Base-by-base conservation (phyloP, 2,797 vertebrate species). In the Tapera naevia region DNA sequence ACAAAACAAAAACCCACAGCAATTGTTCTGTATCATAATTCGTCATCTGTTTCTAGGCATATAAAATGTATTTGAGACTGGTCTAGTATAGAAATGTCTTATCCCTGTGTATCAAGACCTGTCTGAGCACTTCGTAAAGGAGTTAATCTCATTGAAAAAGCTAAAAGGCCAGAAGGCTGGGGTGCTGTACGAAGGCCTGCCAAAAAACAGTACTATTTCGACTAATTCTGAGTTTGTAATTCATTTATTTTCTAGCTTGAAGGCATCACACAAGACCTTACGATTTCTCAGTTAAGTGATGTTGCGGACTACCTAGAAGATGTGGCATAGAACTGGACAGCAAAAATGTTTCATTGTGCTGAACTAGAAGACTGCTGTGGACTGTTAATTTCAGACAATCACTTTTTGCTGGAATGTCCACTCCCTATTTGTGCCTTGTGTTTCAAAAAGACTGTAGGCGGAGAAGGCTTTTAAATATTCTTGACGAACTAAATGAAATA, bases 241-340 rank as follows among this genome's bases (percentile, higher is more conserved):
- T 91, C 45, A 14, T 84, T 87, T 94, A 22, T 95, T 82, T 97
- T 94, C 60, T 88, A 99, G 99, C 96, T 98, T 6, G 99, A 99
- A 32, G 98, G 98, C 74, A 94, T 98, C 95, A 99, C 99, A 0
- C 98, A 98, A 97, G 99, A 99, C 96, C 94, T 98, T 69, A 99
- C 98, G 27, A 72, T 98, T 61, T 99, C 99, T 45, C 99, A 99
- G 94, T 97, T 98, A 89, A 99, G 98, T 9, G 98, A 98, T 5
- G 97, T 97, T 23, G 99, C 98, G 2, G 99, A 99, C 95, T 99
- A 99, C 94, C 98, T 99, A 93, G 99, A 99, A 96, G 99, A 99
- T 0, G 98, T 99, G 69, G 94, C 98, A 8, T 99, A 98, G 98
- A 37, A 33, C 6, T 50, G 79, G 43, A 76, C 67, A 66, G 85